Conservation (phyloP, 2,113 vertebrate species). For the Nibea coibor region DNA sequence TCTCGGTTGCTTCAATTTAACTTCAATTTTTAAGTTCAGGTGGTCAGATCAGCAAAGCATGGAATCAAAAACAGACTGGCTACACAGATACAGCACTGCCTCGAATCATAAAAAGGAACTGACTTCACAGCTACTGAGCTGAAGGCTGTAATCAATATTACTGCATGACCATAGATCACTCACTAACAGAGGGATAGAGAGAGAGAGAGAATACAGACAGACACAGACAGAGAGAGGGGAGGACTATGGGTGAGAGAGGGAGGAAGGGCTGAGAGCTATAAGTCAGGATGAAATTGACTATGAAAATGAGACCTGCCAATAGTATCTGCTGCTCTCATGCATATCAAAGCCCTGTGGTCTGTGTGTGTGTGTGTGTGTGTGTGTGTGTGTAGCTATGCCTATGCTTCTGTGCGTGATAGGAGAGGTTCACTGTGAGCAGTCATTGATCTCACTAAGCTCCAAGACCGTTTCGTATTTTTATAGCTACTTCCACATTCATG, state of each 20-base stretch:
- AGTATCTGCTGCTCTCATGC: constrained; percentile 77
- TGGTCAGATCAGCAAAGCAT: constrained; percentile 42
- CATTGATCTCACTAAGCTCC: constrained; percentile 73
- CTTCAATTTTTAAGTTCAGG: constrained; percentile 47
- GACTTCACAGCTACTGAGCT: constrained; percentile 70
- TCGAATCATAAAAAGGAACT: constrained; percentile 70
- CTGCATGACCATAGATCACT: constrained; percentile 80
- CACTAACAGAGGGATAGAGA: constrained; percentile 54
- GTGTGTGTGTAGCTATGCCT: constrained; percentile 19
- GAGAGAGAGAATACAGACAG: constrained; percentile 15
- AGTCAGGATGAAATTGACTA: constrained; percentile 81
- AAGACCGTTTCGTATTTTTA: constrained; percentile 61
- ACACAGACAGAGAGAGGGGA: constrained; percentile 22
- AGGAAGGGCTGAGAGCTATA: constrained; percentile 69
- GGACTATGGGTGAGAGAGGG: constrained; percentile 28
- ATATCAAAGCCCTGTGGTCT: constrained; percentile 72
- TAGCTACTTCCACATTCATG: constrained; percentile 60
- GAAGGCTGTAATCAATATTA: constrained; percentile 78
- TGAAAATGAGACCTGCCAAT: constrained; percentile 80
- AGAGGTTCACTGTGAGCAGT: constrained; percentile 60
- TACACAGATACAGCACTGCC: constrained; percentile 44
- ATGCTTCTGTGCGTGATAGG: constrained; percentile 12
- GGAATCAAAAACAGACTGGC: constrained; percentile 51
- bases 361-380: constrained; percentile 11
- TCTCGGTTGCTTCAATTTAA: constrained; percentile 49